Base-by-base conservation (phyloP, 2,797 vertebrate genomes). In the Anas flavirostris region DNA sequence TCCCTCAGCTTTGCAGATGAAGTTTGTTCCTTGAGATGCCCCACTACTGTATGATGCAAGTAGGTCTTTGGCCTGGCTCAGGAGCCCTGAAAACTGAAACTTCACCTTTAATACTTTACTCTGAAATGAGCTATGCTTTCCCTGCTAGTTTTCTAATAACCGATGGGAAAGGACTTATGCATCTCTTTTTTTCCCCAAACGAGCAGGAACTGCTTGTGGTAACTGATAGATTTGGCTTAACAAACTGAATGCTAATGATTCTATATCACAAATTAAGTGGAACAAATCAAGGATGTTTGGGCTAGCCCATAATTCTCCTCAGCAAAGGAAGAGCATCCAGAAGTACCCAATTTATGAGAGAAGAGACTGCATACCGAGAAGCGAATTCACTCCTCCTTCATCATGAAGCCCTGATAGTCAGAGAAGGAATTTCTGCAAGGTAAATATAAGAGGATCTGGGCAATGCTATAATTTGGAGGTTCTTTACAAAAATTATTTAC, bases 401-500 rank as follows among this genome's bases (percentile, higher is more conserved):
- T 68, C 53, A 64, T 29, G 83, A 90, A 83, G 26, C 31, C 53
- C 41, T 77, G 58, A 25, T 64, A 91, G 26, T 83, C 14, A 89
- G 15, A 80, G 55, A 80, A 73, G 22, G 35, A 48, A 72, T 72
- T 92, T 86, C 59, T 91, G 43, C 16, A 53, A 73, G 55, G 59
- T 75, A 63, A 1, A 29, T 78, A 29, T 44, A 56, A 52, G 10
- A 64, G 19, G n/a, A 73, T 79, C 28, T 59, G 33, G 56, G 26
- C 53, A 93, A 25, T 0, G 5, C 31, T 35, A 19, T 73, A 73
- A 81, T 83, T 68, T 86, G 48, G 26, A 76, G 31, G n/a, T 64
- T 86, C 74, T 90, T 92, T 88, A 60, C 43, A 82, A 4, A 79
- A 86, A 79, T 56, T 73, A 88, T 76, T 95, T 91, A 8, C 39